A percentile compares a stretch with the other conserved stretches of the same genome.
These are phyloP conservation scores for Cardinalis cardinalis DNA, from an alignment of 2,113 vertebrate genomes.

Conservation along the genomic window DNA sequence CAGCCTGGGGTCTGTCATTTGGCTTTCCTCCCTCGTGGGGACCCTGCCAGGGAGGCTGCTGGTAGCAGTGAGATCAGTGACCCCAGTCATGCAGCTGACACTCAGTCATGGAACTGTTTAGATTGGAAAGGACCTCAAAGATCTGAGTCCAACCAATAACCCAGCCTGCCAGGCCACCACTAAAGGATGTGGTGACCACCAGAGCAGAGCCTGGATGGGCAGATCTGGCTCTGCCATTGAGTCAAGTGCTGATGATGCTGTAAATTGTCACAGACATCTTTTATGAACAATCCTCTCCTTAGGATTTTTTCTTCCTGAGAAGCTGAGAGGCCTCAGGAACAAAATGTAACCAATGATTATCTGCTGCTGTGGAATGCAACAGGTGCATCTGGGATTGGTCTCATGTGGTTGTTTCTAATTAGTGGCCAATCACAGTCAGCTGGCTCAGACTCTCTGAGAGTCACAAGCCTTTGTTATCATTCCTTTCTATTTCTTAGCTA, in stretches of 20 bases:
- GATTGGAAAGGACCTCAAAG: not conserved
- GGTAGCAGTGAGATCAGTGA: not conserved
- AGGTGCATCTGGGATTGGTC: no score
- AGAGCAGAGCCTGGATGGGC: not conserved
- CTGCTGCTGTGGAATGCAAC: no score
- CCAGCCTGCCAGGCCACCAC: not conserved
- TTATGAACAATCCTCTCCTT: no score
- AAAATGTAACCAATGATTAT: no score
- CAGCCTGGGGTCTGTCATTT: not conserved
- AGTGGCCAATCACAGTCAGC: no score
- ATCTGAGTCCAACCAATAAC: not conserved
- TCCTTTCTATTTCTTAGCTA: no score
- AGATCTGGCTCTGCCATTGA: not conserved
- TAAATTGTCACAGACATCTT: not conserved
- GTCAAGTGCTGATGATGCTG: not conserved
- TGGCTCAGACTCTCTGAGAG: no score
- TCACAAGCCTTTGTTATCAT: no score
- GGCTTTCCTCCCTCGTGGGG: not conserved
- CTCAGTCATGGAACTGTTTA: not conserved
- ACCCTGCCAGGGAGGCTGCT: not conserved
- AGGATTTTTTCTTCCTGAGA: no score
- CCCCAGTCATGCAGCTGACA: not conserved
- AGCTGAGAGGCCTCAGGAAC: no score
- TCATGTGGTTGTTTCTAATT: no score
- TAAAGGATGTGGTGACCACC: not conserved